Base-by-base conservation (phyloP, 2,888 invertebrate genomes). In the Harpagoxenus sublaevis region DNA sequence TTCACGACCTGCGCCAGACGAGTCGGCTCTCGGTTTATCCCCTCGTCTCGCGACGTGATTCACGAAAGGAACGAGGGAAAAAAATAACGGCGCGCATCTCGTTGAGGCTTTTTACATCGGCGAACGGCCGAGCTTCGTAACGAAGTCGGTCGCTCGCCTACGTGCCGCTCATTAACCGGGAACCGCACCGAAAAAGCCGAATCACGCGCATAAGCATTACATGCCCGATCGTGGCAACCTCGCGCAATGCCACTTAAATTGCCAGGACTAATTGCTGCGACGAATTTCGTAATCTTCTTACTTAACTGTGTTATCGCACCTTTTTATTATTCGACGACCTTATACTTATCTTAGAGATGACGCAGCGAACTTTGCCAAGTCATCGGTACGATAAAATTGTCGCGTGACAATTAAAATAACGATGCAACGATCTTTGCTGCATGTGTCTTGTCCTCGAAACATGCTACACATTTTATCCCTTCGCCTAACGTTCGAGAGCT, bases 1-100 rank as follows among this genome's bases (percentile, higher is more conserved):
- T 79, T 79, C 71, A 48, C 62, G 48, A 62, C n/a, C n/a, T 15
- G 79, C 48, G 45, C 70, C 70, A 45, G 71, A 79, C 73, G 73
- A 55, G 28, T 8, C 39, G 42, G 31, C 18, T 28, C 18, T 28
- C 35, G 45, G 31, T 71, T 68, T 48, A 57, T 71, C 60, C 48
- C 8, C 35, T 62, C 39, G 35, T 71, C 39, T 57, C 42, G 71
- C 35, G 51, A 62, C 35, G 23, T 39, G 39, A 51, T 42, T 82
- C 75, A 51, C 82, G 31, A 42, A 45, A 77, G 51, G 23, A 55
- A 77, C 23, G 42, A 9, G 2, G 15, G 18, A 12, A 42, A 63
- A 63, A 35, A 51, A 63, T 53, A 79, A 79, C 35, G 66, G 18
- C 42, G 71, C 39, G 60, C 6, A 45, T 60, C 48, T 79, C 71